Percentiles rank a stretch among this genome's conserved stretches.
Evolutionary conservation across 2,888 invertebrate species (phyloP).

Genomic region (Stenoptilia bipunctidactyla): DNA sequence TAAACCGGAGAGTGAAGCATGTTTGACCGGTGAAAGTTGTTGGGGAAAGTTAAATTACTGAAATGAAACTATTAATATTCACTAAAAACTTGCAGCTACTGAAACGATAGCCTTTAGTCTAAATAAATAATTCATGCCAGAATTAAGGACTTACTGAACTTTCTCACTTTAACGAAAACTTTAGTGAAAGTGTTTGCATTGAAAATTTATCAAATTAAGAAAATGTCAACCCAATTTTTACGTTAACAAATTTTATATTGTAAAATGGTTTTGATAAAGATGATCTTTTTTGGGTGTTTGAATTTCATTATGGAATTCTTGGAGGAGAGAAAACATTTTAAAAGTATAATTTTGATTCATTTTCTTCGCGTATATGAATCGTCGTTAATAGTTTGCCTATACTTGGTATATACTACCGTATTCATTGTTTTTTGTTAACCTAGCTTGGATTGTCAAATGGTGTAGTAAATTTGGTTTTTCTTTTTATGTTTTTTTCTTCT

Average conservation of each 20-base stretch:
- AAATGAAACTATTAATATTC: slow-evolving; percentile 18
- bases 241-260: background rate
- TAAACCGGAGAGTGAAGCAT: no score
- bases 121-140: slow-evolving; percentile 32
- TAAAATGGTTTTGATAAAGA: background rate
- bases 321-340: slow-evolving; percentile 1
- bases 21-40: no score
- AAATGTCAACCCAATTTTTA: slow-evolving; percentile 6
- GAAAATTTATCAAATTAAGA: slow-evolving; percentile 21
- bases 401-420: no score
- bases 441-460: no score
- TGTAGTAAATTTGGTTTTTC: no score
- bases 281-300: background rate
- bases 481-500: no score
- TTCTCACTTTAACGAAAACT: slow-evolving; percentile 23
- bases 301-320: slow-evolving; percentile 2
- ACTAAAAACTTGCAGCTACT: slow-evolving; percentile 13
- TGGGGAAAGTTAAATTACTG: no score
- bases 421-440: no score
- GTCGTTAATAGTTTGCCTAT: no score
- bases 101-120: slow-evolving; percentile 16
- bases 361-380: no score
- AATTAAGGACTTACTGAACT: slow-evolving; percentile 31
- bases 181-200: slow-evolving; percentile 29
- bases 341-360: no score